A percentile compares a stretch with the other conserved stretches of the same genome.
phyloP scores from a whole-genome alignment of 2,888 invertebrate species.

The Crematogaster levior region DNA sequence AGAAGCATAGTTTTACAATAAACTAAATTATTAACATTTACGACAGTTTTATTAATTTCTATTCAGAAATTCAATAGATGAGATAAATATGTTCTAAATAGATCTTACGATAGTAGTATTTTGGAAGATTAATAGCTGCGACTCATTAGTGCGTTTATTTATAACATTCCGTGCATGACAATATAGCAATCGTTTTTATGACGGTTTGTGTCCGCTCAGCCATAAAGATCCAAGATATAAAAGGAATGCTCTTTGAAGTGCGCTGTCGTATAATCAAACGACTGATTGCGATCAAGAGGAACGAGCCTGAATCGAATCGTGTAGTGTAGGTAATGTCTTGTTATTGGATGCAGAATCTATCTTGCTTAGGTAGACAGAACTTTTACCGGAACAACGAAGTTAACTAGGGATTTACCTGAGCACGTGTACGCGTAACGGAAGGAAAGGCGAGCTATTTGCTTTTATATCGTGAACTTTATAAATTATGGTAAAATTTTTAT shows the following conservation, averaged over 20 bases:
- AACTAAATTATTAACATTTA: neutral
- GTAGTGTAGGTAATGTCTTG: neutral
- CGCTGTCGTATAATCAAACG: slow-evolving; percentile 51
- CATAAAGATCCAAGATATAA: slow-evolving; percentile 38
- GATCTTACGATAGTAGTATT: neutral
- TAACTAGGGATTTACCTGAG: slow-evolving; percentile 35
- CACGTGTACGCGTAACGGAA: slow-evolving; percentile 25
- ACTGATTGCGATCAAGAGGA: slow-evolving; percentile 41
- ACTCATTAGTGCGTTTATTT: slow-evolving; percentile 11
- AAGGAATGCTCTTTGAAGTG: slow-evolving; percentile 17
- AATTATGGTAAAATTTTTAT: slow-evolving; percentile 1
- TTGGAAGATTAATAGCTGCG: slow-evolving; percentile 6
- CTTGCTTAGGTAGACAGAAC: slow-evolving; percentile 13
- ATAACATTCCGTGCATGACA: neutral
- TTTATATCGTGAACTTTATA: slow-evolving; percentile 3
- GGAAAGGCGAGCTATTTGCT: slow-evolving; percentile 47
- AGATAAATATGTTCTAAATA: neutral
- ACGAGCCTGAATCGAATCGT: slow-evolving; percentile 22
- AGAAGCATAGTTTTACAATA: neutral
- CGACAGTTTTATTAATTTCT: neutral
- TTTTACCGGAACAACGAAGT: slow-evolving; percentile 56
- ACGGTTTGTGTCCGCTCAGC: slow-evolving; percentile 6
- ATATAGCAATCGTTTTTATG: slow-evolving; percentile 18
- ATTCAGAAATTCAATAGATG: neutral
- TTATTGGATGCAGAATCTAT: slow-evolving; percentile 17